Percentiles rank a stretch among this genome's conserved stretches.
Conservation (phyloP, 2,113 vertebrate species). For the Xenopus borealis region DNA sequence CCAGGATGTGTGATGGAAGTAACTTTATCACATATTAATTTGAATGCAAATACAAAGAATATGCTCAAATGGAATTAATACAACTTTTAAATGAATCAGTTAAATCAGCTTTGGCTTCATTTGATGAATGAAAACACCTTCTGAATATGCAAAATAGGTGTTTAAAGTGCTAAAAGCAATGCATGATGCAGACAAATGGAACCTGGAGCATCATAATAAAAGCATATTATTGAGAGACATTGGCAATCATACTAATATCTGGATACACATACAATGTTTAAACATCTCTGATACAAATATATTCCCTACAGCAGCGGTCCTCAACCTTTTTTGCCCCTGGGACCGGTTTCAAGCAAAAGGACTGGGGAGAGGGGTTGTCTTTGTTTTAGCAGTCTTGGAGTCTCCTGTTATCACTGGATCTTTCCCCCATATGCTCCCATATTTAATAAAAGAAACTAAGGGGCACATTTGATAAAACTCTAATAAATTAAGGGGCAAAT, state of each 20-base stretch:
- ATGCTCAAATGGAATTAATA: conserved; percentile 25
- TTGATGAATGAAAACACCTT: conserved; percentile 11
- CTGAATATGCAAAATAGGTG: conserved; percentile 12
- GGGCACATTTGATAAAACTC: too few relatives aligned
- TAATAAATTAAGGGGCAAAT: too few relatives aligned
- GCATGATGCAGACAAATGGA: conserved; percentile 13
- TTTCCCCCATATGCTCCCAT: too few relatives aligned
- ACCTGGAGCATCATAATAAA: conserved; percentile 3
- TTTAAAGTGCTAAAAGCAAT: conserved; percentile 13
- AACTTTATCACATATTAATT: conserved; percentile 36
- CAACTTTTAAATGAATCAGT: conserved; percentile 26
- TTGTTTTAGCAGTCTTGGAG: too few relatives aligned
- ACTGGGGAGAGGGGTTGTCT: too few relatives aligned
- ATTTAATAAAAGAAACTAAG: too few relatives aligned
- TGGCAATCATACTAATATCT: background rate
- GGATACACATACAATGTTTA: background rate
- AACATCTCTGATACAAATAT: too few relatives aligned
- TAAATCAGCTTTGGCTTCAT: conserved; percentile 30
- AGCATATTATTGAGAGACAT: background rate
- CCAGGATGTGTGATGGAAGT: conserved; percentile 16
- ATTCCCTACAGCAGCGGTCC: too few relatives aligned
- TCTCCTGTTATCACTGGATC: too few relatives aligned
- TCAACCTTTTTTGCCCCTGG: too few relatives aligned
- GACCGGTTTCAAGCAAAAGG: too few relatives aligned
- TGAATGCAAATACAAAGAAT: conserved; percentile 11